A percentile compares a stretch with the other conserved stretches of the same genome.
phyloP scores from a whole-genome alignment of 1,140 invertebrate species.

The Achroia grisella region DNA sequence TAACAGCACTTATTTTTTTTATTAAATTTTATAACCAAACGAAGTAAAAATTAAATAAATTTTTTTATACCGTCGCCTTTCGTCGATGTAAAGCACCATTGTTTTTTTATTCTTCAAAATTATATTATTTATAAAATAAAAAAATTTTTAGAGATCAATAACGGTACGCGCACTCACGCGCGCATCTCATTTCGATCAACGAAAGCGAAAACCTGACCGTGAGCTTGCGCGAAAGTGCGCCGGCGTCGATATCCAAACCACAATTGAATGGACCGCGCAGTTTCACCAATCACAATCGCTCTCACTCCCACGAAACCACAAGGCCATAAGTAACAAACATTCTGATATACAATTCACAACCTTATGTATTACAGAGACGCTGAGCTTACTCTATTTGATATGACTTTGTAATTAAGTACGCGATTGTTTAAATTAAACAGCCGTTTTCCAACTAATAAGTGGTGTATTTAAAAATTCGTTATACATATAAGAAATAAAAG shows the following conservation, averaged over 20 bases:
- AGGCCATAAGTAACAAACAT: slow-evolving; percentile 35
- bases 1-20: too few relatives aligned
- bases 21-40: too few relatives aligned
- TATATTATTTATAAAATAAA: not conserved
- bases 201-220: slow-evolving; percentile 54
- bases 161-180: slow-evolving; percentile 10
- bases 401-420: not conserved
- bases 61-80: slow-evolving; percentile 17
- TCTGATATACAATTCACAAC: not conserved
- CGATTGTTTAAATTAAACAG: slow-evolving; percentile 6
- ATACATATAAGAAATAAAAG: too few relatives aligned
- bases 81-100: slow-evolving; percentile 11
- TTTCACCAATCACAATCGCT: slow-evolving; percentile 32
- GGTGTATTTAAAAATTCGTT: too few relatives aligned
- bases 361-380: not conserved
- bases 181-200: slow-evolving; percentile 40
- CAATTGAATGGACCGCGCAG: slow-evolving; percentile 59
- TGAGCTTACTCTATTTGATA: not conserved
- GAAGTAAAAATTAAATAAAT: too few relatives aligned
- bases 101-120: slow-evolving; percentile 11
- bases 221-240: slow-evolving; percentile 50
- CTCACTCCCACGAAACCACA: slow-evolving; percentile 33
- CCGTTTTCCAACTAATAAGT: slow-evolving; percentile 9
- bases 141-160: too few relatives aligned
- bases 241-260: slow-evolving; percentile 26